Conservation (phyloP, 2,888 invertebrate species). For the Epistrophe grossulariae region DNA sequence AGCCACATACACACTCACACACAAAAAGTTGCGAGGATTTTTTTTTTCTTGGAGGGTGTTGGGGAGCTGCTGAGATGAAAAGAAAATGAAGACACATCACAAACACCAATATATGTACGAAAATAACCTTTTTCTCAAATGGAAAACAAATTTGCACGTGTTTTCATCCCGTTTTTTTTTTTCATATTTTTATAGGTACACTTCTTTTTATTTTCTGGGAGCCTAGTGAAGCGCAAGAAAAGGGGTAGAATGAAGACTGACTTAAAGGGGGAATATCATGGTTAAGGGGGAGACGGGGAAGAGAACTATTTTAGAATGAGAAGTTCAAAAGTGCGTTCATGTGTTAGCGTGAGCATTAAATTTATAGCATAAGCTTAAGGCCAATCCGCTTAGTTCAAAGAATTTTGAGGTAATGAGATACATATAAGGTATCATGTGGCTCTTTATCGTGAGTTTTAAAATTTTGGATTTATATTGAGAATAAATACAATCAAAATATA, state of each 20-base stretch:
- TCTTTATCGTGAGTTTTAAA: background rate
- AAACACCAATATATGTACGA: constrained; percentile 8
- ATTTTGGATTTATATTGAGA: background rate
- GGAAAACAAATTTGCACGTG: constrained; percentile 53
- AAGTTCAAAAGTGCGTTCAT: constrained; percentile 7
- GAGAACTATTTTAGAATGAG: constrained; percentile 1
- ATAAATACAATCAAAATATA: constrained; percentile 7
- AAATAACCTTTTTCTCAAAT: constrained; percentile 21
- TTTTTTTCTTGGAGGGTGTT: background rate
- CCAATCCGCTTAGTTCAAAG: constrained; percentile 65
- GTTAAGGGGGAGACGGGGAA: background rate
- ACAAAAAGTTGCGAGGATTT: background rate
- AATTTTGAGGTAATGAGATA: constrained; percentile 53
- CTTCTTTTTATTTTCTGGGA: constrained; percentile 21
- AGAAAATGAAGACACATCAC: constrained; percentile 13
- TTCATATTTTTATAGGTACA: no score
- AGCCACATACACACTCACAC: background rate
- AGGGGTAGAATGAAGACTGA: background rate
- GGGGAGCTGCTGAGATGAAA: background rate
- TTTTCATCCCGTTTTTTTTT: constrained; percentile 41
- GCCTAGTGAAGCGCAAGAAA: background rate
- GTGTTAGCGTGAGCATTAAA: constrained; percentile 52
- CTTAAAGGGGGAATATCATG: background rate
- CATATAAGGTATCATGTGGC: constrained; percentile 35
- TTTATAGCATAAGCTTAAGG: constrained; percentile 59